Evolutionary conservation across 2,888 invertebrate species (phyloP).

Genomic region (Balanococcus diminutus): DNA sequence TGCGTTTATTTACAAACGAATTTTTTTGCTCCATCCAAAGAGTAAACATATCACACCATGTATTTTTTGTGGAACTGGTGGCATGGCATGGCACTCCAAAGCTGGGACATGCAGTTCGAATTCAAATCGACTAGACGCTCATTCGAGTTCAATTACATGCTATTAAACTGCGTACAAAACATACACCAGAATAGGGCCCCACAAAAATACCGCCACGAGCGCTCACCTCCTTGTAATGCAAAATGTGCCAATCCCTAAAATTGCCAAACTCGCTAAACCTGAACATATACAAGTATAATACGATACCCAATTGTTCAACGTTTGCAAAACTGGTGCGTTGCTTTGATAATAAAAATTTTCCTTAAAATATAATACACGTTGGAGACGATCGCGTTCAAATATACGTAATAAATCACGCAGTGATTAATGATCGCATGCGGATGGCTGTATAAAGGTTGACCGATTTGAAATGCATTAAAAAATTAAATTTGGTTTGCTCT

Average conservation of each 20-base stretch:
- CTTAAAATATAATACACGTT: too few relatives aligned
- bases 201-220: slow-evolving; percentile 33
- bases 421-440: not conserved
- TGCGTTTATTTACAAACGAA: not conserved
- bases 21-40: not conserved
- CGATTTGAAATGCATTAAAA: not conserved
- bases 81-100: not conserved
- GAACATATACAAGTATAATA: not conserved
- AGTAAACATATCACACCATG: not conserved
- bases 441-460: not conserved
- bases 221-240: not conserved
- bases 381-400: not conserved
- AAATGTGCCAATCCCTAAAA: slow-evolving; percentile 31
- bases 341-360: not conserved
- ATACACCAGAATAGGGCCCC: slow-evolving; percentile 12
- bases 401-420: not conserved
- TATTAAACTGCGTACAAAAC: not conserved
- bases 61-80: not conserved
- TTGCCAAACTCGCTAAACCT: not conserved
- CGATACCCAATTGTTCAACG: not conserved
- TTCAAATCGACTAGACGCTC: not conserved
- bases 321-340: not conserved
- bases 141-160: not conserved
- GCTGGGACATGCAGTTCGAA: not conserved
- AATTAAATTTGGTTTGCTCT: not conserved